Evolutionary conservation across 2,888 invertebrate genomes (phyloP).

Genomic region (Gastracanthus pulcherrimus): DNA sequence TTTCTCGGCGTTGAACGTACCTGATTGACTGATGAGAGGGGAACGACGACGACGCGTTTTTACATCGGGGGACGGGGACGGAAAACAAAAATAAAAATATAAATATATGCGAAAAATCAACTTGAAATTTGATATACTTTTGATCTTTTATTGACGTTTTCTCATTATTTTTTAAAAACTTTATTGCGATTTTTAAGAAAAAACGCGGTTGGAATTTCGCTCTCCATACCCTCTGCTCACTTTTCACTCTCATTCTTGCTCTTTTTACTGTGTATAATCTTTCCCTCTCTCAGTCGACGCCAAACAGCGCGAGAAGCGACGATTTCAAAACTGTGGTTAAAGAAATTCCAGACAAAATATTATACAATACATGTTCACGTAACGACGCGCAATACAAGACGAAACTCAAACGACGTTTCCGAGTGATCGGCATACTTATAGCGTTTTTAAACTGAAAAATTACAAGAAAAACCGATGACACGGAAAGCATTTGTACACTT

Average conservation of each 20-base stretch:
- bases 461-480: background rate
- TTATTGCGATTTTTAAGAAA: conserved; percentile 20
- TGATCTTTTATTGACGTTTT: conserved; percentile 49
- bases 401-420: conserved; percentile 20
- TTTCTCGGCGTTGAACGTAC: conserved; percentile 53
- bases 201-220: conserved; percentile 25
- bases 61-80: background rate
- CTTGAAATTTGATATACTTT: conserved; percentile 43
- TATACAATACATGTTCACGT: conserved; percentile 9
- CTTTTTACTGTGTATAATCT: conserved; percentile 37
- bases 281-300: conserved; percentile 53
- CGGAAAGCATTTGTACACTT: conserved; percentile 7
- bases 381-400: conserved; percentile 31
- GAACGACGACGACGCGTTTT: conserved; percentile 31
- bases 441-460: conserved; percentile 42
- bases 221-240: conserved; percentile 37
- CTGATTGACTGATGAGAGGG: conserved; percentile 57
- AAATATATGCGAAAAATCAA: conserved; percentile 36
- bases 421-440: conserved; percentile 29
- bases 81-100: conserved; percentile 1
- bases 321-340: conserved; percentile 12
- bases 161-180: conserved; percentile 41
- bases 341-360: conserved; percentile 6
- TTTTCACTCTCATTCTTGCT: conserved; percentile 54
- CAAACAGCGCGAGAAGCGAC: conserved; percentile 27